These are phyloP conservation scores for Apteryx owenii DNA, from an alignment of 2,113 vertebrate genomes.

Conservation along the genomic window DNA sequence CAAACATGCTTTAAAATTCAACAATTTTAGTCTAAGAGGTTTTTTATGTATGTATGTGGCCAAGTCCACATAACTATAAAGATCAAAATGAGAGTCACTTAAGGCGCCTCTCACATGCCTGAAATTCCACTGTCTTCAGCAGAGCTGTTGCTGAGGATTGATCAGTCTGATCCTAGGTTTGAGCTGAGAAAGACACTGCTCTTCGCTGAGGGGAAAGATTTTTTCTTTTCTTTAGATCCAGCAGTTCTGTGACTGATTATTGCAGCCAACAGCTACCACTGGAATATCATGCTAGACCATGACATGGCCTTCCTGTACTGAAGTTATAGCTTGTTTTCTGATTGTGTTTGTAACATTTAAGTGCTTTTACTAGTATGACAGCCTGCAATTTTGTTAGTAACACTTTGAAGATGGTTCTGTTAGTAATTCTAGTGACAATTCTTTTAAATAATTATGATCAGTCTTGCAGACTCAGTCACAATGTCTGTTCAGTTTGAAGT, in stretches of 20 bases:
- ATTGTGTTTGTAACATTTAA: background rate
- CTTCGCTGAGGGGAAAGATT: background rate
- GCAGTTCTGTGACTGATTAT: background rate
- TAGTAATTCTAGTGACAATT: background rate
- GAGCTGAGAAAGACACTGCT: background rate
- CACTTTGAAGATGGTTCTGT: background rate
- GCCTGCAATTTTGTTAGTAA: background rate
- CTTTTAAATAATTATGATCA: background rate
- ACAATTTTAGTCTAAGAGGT: background rate
- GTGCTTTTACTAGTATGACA: background rate
- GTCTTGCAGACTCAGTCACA: background rate
- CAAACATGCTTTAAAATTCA: background rate
- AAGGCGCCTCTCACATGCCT: background rate
- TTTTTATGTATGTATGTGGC: background rate
- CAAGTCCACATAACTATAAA: background rate
- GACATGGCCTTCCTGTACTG: rapidly evolving
- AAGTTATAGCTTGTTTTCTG: background rate
- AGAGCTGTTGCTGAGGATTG: background rate
- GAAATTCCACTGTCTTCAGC: background rate
- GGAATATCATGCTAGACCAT: background rate
- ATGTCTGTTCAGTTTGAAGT: background rate
- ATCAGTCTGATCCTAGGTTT: background rate
- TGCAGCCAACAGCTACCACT: background rate
- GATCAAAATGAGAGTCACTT: background rate
- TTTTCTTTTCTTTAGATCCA: background rate